Evolutionary conservation across 1,140 invertebrate species (phyloP), one percentile per base, ranked within the genome.

Genomic region (Rhyzopertha dominica): DNA sequence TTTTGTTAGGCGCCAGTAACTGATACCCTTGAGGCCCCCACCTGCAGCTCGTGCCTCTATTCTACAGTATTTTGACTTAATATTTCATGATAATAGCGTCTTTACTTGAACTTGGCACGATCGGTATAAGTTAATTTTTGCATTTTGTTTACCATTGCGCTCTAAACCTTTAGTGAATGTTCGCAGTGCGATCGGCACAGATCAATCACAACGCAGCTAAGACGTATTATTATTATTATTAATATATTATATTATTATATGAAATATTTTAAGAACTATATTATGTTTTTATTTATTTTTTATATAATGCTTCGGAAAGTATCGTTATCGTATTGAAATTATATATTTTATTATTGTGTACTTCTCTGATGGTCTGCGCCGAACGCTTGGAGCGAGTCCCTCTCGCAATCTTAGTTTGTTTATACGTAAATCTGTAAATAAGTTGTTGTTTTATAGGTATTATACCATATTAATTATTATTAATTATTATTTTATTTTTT

Each of bases 401-500:
- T 32, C 35, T 45, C 51, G 49, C 31, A 41, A 47, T 52, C 54
- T 61, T 63, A 59, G 58, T 61, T 63, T 63, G 57, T 62, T 65
- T 59, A 56, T 59, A 61, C 56, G 58, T 63, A 59, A 53, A 53
- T 48, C 47, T 67, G 63, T 67, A 67, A 54, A 67, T 67, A 67
- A 59, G 59, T 67, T 67, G 65, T 67, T 67, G 62, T 65, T 65
- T 66, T 64, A 62, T 66, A 66, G 59, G 58, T 61, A 62, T 63
- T 63, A 61, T 61, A 63, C 58, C 60, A 63, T 65, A 62, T 62
- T 63, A 63, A 61, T 57, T 54, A 59, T 50, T 53, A 53, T 50
- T 48, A 54, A 56, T 65, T 65, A 66, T 66, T 66, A 65, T 67
- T 67, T 67, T 67, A 67, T 65, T 65, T 67, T 67, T 67, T 66